A percentile compares a stretch with the other conserved stretches of the same genome.
phyloP scores from a whole-genome alignment of 2,888 invertebrate species.

The Monochamus alternatus region DNA sequence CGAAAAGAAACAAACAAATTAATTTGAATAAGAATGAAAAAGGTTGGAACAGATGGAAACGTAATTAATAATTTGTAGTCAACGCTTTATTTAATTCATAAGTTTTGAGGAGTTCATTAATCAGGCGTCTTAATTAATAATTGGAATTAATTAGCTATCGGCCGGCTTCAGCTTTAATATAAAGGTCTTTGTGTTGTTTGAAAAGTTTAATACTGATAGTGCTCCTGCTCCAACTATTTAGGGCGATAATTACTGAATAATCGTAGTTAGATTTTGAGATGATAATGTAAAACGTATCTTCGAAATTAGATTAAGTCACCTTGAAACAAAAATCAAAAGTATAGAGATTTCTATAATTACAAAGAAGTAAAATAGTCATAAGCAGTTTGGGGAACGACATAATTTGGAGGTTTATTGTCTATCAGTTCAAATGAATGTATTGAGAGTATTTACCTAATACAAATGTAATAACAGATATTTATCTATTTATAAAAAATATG shows the following conservation, averaged over 20 bases:
- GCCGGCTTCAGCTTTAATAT: background rate
- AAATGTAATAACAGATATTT: too few species aligned
- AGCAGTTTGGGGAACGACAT: too few species aligned
- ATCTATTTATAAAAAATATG: too few species aligned
- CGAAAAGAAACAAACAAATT: background rate
- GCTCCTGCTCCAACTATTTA: background rate
- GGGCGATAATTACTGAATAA: background rate
- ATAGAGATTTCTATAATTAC: too few species aligned
- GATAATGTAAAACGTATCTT: too few species aligned
- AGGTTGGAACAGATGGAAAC: background rate
- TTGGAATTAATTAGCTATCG: background rate
- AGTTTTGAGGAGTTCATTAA: slow-evolving; percentile 13
- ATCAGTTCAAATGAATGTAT: too few species aligned
- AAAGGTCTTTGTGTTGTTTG: background rate
- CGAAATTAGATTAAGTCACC: too few species aligned
- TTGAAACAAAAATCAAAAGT: too few species aligned
- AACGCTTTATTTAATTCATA: background rate
- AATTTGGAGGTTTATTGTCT: too few species aligned
- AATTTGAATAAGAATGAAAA: slow-evolving; percentile 3
- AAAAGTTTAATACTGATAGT: background rate
- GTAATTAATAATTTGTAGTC: background rate
- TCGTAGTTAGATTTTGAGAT: background rate
- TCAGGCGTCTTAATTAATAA: slow-evolving; percentile 1
- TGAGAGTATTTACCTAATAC: too few species aligned
- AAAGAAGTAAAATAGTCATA: too few species aligned